phyloP scores from a whole-genome alignment of 2,113 vertebrate species.

The Bombycilla garrulus region DNA sequence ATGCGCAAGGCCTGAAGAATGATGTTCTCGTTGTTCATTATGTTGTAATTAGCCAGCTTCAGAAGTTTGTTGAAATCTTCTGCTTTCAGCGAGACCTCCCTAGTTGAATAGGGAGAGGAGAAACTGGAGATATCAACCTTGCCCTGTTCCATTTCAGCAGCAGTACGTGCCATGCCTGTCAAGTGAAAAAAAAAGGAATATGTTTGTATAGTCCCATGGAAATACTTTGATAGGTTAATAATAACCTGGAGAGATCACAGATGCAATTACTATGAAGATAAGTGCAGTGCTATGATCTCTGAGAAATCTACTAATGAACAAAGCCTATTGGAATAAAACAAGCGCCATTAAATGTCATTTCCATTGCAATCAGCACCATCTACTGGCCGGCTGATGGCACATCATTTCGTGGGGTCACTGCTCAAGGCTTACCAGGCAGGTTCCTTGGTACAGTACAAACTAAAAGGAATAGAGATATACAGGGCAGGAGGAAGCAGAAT shows the following conservation, averaged over 20 bases:
- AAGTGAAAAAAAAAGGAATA: not conserved
- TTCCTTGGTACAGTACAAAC: too few species aligned
- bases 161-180: conserved; percentile 66
- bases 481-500: not conserved
- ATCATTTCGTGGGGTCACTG: not conserved
- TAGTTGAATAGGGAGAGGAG: conserved; percentile 75
- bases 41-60: conserved; percentile 77
- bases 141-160: conserved; percentile 71
- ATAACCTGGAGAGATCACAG: not conserved
- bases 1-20: conserved; percentile 70
- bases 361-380: not conserved
- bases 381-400: not conserved
- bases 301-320: not conserved
- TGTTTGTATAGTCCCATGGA: not conserved
- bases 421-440: not conserved
- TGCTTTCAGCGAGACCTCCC: conserved; percentile 73
- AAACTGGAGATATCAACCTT: conserved; percentile 73
- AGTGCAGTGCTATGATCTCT: not conserved
- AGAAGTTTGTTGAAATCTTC: conserved; percentile 78
- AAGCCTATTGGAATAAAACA: not conserved
- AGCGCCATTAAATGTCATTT: not conserved
- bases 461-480: not conserved
- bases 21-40: conserved; percentile 71
- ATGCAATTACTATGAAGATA: not conserved
- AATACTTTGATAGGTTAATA: not conserved